Base-by-base conservation (phyloP, 2,888 invertebrate species). In the Matsumyia berberina region DNA sequence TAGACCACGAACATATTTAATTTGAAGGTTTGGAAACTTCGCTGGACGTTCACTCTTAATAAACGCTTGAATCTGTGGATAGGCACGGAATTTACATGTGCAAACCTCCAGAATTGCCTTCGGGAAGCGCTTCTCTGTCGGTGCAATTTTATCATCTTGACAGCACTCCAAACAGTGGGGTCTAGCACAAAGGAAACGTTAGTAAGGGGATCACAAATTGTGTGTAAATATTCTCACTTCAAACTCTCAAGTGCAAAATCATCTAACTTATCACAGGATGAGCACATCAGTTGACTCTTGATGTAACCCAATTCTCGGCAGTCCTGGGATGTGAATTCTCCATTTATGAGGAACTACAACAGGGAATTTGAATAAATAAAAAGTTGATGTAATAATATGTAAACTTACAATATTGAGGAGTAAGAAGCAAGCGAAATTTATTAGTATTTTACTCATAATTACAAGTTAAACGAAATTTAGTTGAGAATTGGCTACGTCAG, bases 51-150 rank as follows among this genome's bases (percentile, higher is more conserved):
- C 97, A 91, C 98, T 97, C 91, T 98, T 98, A 62, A 99, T 96
- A 91, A 99, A 99, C 15, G 99, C 99, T 93, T 98, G 97, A 88
- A 99, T 98, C 93, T 99, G 99, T 44, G 99, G 99, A 94, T 97
- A 99, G 6, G 97, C 96, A 78, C 98, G 97, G 93, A 99, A 98
- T 93, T 99, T 99, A 92, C 99, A 99, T 62, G 98, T 98, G 90
- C 99, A 99, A 5, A 99, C 98, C 93, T 98, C 98, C 46, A 99
- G 93, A 77, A 97, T 94, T 0, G 98, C 99, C 90, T 95, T 96
- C 0, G 98, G 96, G 91, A 97, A 99, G 77, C 95, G 95, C 92
- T 96, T 96, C 69, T 93, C 92, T 9, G 93, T 93, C 1, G 94
- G 93, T 5, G 94, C 93, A 44, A 93, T 93, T 87, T 95, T 94